These are phyloP conservation scores for Aleiodes sp. DNA, from an alignment of 1,140 invertebrate species.

Conservation along the genomic window DNA sequence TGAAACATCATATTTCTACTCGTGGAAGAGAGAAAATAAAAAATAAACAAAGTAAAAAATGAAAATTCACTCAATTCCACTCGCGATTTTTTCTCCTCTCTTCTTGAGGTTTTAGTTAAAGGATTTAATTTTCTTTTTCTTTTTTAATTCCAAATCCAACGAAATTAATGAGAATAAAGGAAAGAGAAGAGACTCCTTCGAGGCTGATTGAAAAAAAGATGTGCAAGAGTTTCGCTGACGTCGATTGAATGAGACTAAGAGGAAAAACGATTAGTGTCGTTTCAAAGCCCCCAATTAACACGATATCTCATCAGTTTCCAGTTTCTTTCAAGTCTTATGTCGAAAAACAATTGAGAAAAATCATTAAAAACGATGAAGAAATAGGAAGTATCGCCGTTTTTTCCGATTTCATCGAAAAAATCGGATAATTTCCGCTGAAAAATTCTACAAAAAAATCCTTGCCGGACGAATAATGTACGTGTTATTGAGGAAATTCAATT, in stretches of 20 bases:
- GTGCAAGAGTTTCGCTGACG: slow-evolving; percentile 23
- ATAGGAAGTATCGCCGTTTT: too few relatives aligned
- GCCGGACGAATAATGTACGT: too few relatives aligned
- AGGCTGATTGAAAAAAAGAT: slow-evolving; percentile 22
- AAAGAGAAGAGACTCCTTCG: neutral
- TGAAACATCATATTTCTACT: slow-evolving; percentile 8
- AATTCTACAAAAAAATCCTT: too few relatives aligned
- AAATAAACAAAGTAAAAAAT: neutral
- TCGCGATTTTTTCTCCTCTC: neutral
- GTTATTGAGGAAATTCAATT: too few relatives aligned
- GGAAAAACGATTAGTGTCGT: slow-evolving; percentile 15
- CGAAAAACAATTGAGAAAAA: too few relatives aligned
- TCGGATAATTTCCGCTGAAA: too few relatives aligned
- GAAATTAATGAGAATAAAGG: slow-evolving; percentile 3
- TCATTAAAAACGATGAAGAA: too few relatives aligned
- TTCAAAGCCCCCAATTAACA: slow-evolving; percentile 24
- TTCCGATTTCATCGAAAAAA: too few relatives aligned
- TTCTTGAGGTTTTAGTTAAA: neutral
- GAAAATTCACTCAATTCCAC: neutral
- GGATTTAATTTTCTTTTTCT: neutral
- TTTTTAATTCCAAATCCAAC: too few relatives aligned
- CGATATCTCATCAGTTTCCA: slow-evolving; percentile 18
- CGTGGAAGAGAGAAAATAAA: neutral
- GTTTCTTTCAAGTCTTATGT: neutral
- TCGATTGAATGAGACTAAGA: slow-evolving; percentile 25